A percentile compares a stretch with the other conserved stretches of the same genome.
Evolutionary conservation across 2,888 invertebrate species (phyloP).

Genomic region (Epistrophe eligans): DNA sequence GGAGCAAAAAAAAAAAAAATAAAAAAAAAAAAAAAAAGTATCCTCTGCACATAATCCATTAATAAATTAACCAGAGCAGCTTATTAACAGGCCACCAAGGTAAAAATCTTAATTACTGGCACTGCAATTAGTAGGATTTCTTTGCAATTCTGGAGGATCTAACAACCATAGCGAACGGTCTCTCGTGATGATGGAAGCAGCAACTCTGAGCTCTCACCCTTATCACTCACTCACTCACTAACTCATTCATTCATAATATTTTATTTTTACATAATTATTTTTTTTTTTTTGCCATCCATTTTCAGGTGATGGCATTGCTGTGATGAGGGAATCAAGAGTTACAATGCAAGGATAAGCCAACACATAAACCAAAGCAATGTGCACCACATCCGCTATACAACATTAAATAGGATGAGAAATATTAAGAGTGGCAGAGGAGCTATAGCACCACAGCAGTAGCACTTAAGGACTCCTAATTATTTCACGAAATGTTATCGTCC

Average conservation of each 20-base stretch:
- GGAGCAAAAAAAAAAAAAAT: conserved; percentile 8
- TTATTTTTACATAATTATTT: conserved; percentile 19
- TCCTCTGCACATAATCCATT: conserved; percentile 68
- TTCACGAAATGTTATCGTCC: conserved; percentile 70
- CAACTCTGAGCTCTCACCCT: conserved; percentile 50
- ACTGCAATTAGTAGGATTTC: conserved; percentile 75
- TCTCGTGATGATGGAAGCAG: conserved; percentile 30
- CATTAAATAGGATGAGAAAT: conserved; percentile 24
- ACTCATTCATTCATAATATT: conserved; percentile 59
- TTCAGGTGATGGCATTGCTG: conserved; percentile 53
- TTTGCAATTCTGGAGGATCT: conserved; percentile 62
- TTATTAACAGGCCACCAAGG: conserved; percentile 76
- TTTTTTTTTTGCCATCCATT: conserved; percentile 36
- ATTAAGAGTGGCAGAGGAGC: conserved; percentile 36
- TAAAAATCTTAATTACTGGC: conserved; percentile 76
- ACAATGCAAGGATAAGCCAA: conserved; percentile 74
- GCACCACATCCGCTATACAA: conserved; percentile 65
- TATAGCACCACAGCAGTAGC: conserved; percentile 47
- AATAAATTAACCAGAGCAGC: conserved; percentile 76
- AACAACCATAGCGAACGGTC: conserved; percentile 61
- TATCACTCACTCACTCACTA: conserved; percentile 56
- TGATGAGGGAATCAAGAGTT: conserved; percentile 71
- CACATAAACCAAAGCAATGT: conserved; percentile 60
- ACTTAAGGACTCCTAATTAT: conserved; percentile 76
- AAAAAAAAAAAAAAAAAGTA: conserved; percentile 4